Evolutionary conservation across 1,140 invertebrate species (phyloP).

Genomic region (Cyphomyrmex costatus): DNA sequence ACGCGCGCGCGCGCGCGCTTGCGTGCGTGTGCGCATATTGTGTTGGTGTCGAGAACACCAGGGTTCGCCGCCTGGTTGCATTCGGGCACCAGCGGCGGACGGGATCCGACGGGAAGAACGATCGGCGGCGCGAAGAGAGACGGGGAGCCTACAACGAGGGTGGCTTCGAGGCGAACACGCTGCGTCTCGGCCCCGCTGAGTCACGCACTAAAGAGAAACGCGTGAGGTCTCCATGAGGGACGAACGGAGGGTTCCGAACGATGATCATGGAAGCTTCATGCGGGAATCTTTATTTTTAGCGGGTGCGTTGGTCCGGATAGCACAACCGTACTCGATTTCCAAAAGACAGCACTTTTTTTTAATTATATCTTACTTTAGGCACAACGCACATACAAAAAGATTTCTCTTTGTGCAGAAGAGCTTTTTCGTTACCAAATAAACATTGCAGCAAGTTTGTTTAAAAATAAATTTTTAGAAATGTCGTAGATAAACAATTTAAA

Average conservation of each 20-base stretch:
- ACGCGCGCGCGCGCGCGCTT: constrained; percentile 42
- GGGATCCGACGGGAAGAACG: constrained; percentile 43
- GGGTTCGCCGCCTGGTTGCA: constrained; percentile 76
- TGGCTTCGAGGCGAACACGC: constrained; percentile 66
- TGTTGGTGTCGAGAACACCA: constrained; percentile 66
- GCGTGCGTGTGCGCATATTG: constrained; percentile 49
- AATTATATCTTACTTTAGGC: not conserved
- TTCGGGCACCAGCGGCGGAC: constrained; percentile 62
- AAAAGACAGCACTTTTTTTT: constrained; percentile 26
- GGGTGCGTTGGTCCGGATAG: not conserved
- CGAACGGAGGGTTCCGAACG: constrained; percentile 52
- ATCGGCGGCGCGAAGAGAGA: constrained; percentile 24
- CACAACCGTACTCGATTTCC: constrained; percentile 37
- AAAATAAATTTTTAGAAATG: not conserved
- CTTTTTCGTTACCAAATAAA: not conserved
- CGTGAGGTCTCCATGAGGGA: constrained; percentile 58
- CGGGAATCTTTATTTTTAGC: constrained; percentile 65
- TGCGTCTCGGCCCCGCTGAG: constrained; percentile 72
- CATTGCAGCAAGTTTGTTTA: not conserved
- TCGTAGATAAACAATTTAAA: not conserved
- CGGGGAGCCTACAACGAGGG: constrained; percentile 60
- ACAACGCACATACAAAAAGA: not conserved
- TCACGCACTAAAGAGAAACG: constrained; percentile 71
- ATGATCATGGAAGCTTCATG: constrained; percentile 44
- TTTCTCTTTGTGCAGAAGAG: too few species aligned